Base-by-base conservation (phyloP, 2,113 vertebrate genomes). In the Zosterops japonicus region DNA sequence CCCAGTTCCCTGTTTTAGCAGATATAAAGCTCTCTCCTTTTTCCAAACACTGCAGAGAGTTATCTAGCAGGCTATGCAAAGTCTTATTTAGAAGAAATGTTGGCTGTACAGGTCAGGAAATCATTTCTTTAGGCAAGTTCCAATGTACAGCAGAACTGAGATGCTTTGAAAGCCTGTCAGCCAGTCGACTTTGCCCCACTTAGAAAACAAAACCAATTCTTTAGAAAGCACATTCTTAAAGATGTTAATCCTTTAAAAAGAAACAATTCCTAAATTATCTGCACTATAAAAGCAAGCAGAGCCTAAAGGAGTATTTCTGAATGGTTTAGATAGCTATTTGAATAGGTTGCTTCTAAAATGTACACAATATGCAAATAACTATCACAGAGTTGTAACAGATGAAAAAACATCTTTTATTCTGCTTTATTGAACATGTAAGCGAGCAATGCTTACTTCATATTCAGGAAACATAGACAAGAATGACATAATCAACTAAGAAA, bases 161-260 rank as follows among this genome's bases (percentile, higher is more conserved):
- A 63, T 77, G 70, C 67, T 89, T 86, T 94, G 80, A 90, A 94
- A 94, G 47, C 65, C 39, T 0, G 5, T 88, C 52, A 60, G 65
- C 52, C 71, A 53, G 23, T 33, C 0, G 7, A 85, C 50, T 92
- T 93, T 76, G 36, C 65, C 68, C n/a, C 56, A 65, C 80, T 95
- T 92, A 64, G 57, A 77, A 95, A 94, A 87, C 55, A 93, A 92
- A 93, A 90, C 14, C 39, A 78, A 75, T 53, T 82, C 88, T 87
- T 90, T 21, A 78, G 69, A 96, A 94, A 88, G 61, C 59, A 81
- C 2, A 2, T 90, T 81, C 57, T 83, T 90, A 79, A 90, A 91
- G 78, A 67, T 39, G 55, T 72, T 90, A 92, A 92, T 89, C 76
- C 85, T 72, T 86, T 70, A 67, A 89, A 96, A 96, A 87, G 55